Conservation (phyloP, 2,113 vertebrate genomes). For the Nothoprocta perdicaria region DNA sequence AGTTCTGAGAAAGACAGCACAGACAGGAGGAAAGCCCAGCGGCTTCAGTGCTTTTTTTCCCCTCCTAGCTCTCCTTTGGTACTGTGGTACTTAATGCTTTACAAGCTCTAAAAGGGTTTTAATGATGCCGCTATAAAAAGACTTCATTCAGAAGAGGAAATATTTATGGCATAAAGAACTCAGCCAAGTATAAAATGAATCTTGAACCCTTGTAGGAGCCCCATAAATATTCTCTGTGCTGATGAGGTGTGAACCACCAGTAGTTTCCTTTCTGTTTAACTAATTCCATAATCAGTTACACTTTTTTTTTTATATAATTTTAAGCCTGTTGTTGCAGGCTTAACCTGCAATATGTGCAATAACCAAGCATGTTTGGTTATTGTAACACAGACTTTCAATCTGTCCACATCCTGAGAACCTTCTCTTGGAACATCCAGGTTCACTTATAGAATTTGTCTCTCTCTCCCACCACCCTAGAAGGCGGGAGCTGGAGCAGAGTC, state of each 20-base stretch:
- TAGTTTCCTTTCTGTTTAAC: background rate
- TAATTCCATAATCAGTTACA: background rate
- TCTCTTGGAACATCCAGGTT: background rate
- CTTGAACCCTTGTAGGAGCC: background rate
- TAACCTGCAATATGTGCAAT: no score
- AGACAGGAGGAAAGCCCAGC: background rate
- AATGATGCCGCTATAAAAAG: background rate
- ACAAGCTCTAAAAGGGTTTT: background rate
- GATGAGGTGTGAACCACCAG: constrained; percentile 1
- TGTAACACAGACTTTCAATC: background rate
- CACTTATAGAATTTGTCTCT: background rate
- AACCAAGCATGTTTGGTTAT: background rate
- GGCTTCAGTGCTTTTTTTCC: background rate
- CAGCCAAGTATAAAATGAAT: background rate
- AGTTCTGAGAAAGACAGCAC: background rate
- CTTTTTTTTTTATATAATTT: background rate
- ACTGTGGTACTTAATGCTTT: background rate
- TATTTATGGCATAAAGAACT: background rate
- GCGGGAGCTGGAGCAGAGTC: background rate
- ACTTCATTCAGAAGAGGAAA: background rate
- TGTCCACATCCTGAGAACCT: background rate
- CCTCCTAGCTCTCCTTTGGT: background rate
- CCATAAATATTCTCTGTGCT: background rate
- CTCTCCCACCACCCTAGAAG: background rate
- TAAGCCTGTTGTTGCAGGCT: background rate